These are phyloP conservation scores for Amphipoea oculea DNA, from an alignment of 2,888 invertebrate genomes.

Conservation along the genomic window DNA sequence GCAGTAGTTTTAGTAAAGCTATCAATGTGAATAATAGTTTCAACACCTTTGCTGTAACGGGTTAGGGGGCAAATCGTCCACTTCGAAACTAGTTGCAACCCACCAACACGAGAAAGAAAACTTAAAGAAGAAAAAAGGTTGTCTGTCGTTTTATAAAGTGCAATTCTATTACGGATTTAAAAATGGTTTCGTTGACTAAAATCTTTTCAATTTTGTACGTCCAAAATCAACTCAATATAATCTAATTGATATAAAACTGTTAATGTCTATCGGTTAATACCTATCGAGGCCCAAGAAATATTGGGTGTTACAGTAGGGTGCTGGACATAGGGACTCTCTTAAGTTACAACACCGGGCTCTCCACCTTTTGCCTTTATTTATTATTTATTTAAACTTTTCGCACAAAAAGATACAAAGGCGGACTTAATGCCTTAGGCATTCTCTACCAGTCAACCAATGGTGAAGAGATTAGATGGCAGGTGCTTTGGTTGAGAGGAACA, in stretches of 20 bases:
- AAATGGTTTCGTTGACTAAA: not conserved
- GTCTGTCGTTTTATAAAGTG: not conserved
- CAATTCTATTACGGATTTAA: not conserved
- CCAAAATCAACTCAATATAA: not conserved
- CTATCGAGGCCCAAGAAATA: not conserved
- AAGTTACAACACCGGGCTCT: not conserved
- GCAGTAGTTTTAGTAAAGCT: constrained; percentile 24
- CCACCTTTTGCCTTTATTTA: not conserved
- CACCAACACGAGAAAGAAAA: not conserved
- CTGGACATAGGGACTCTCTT: not conserved
- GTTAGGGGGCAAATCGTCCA: too few species aligned
- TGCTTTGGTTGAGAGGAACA: too few species aligned
- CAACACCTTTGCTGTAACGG: constrained; percentile 22
- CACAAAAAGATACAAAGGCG: too few species aligned
- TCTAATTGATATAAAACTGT: not conserved
- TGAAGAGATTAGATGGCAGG: too few species aligned
- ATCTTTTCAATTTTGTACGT: not conserved
- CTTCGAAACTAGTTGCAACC: not conserved
- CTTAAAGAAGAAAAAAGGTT: too few species aligned
- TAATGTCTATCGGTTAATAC: not conserved
- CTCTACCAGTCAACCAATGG: too few species aligned
- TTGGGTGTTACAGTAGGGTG: not conserved
- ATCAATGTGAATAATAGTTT: constrained; percentile 38
- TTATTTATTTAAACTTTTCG: too few species aligned
- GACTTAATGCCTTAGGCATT: too few species aligned